These are phyloP conservation scores for Calephelis perditalis DNA, from an alignment of 2,888 invertebrate genomes.

Conservation along the genomic window DNA sequence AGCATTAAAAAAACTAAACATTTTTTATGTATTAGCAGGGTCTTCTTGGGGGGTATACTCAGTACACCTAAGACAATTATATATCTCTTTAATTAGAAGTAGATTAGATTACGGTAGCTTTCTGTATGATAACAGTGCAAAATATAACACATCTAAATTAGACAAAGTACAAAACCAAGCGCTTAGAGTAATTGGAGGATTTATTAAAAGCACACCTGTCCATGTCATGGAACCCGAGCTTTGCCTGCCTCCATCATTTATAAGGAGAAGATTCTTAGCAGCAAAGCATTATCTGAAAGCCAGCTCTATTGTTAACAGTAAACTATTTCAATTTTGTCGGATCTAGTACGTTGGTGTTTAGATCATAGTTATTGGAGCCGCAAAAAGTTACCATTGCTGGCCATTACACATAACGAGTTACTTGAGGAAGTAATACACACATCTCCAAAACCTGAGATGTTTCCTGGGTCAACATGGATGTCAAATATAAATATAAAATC, in stretches of 20 bases:
- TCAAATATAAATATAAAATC: background rate
- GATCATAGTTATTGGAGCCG: background rate
- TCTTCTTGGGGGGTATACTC: slow-evolving; percentile 1
- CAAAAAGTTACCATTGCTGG: background rate
- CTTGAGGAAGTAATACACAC: background rate
- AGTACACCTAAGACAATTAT: background rate
- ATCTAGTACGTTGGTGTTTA: background rate
- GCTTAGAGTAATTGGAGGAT: slow-evolving; percentile 24
- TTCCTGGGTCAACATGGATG: background rate
- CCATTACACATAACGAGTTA: background rate
- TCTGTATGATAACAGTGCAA: slow-evolving; percentile 20
- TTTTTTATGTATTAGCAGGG: background rate
- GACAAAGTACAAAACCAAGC: slow-evolving; percentile 23
- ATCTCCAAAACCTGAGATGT: slow-evolving; percentile 1
- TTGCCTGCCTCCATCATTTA: slow-evolving; percentile 17
- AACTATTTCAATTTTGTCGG: background rate
- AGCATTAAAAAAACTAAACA: background rate
- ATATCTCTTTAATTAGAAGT: background rate
- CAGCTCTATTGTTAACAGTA: background rate
- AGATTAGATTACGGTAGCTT: slow-evolving; percentile 17
- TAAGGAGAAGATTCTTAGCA: slow-evolving; percentile 18
- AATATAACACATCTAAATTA: slow-evolving; percentile 19
- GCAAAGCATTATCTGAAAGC: slow-evolving; percentile 17
- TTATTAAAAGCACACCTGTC: slow-evolving; percentile 24
- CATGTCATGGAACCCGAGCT: slow-evolving; percentile 27